Base-by-base conservation (phyloP, 2,113 vertebrate genomes). In the Rhinolophus sinicus region DNA sequence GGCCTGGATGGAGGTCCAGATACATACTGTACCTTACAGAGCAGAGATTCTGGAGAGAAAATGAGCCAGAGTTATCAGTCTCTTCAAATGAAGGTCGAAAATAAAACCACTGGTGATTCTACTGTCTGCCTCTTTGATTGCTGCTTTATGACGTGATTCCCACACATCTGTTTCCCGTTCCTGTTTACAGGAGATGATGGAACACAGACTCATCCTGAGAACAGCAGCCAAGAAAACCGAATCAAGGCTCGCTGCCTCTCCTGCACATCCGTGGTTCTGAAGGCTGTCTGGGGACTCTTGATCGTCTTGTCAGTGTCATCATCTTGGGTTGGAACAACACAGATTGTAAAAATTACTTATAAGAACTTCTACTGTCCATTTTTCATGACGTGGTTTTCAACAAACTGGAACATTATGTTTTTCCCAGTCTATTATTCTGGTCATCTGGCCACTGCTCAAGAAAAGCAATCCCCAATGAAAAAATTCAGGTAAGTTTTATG, bases 361-460 rank as follows among this genome's bases (percentile, higher is more conserved):
- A 99, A 99, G 98, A 99, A 99, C 94, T 99, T 99, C 98, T 99
- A 99, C 98, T 99, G 99, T 96, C 99, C 99, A 75, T 99, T 99
- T 99, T 99, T 99, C 99, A 99, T 99, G 98, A 99, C 99, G 97
- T 99, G 99, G 99, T 99, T 99, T 99, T 99, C 99, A 98, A 99
- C 99, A 98, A 99, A 99, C 98, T 99, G 99, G 99, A 99, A 99
- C 98, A 99, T 99, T 98, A 99, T 99, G 98, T 99, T 99, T 98
- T 99, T 99, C 85, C 99, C 99, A 60, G 98, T 99, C 97, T 99
- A 99, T 99, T 99, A 99, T 98, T 99, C 99, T 0, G 99, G 99
- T 92, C 99, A 99, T 84, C 98, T 99, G 95, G 99, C 99, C 93
- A 99, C 99, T 24, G 99, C 99, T 6, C 98, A 99, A 96, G 99